Evolutionary conservation across 2,113 vertebrate species (phyloP), one percentile per base, ranked within the genome.

Genomic region (Poeciliopsis turrubarensis): DNA sequence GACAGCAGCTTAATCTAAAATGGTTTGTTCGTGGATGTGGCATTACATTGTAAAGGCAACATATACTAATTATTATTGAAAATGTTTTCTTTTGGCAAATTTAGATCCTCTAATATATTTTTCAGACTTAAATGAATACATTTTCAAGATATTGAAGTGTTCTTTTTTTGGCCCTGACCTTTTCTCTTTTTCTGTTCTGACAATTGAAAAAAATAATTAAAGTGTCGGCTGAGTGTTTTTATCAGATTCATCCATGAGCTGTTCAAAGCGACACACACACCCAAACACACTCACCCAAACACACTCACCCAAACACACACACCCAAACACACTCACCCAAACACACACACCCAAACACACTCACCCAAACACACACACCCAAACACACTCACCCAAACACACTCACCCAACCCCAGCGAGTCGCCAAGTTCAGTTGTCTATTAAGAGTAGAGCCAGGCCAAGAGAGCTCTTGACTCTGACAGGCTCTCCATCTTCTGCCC

Each of bases 391-490:
- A 29, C 34, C 29, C 62, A 64, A 39, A 64, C 60, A 68, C 65
- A 68, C 81, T 34, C 27, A 68, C n/a, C 41, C 62, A 65, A 69
- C 61, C 79, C 64, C 77, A 72, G 69, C 72, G 79, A 70, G 69
- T 73, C 1, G 11, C 75, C 72, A 60, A 64, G 70, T 81, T 87
- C 68, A 80, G 75, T 79, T 90, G 82, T 80, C 83, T 80, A 82
- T 91, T 88, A 89, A 87, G 80, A 87, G 88, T 75, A 91, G 87
- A 63, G 61, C 71, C 57, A 29, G 81, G 78, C 84, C 73, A 76
- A 77, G 83, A 90, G 89, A 77, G 85, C 91, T 81, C 87, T 92
- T 80, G 78, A 87, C 88, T 89, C 72, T 90, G 89, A 87, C 88
- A 89, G 87, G 78, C 89, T 89, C 90, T 92, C 85, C 77, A 90